Percentiles rank a stretch among this genome's conserved stretches.
These are phyloP conservation scores for Siniperca undulata DNA, from an alignment of 2,797 vertebrate genomes.

Conservation along the genomic window DNA sequence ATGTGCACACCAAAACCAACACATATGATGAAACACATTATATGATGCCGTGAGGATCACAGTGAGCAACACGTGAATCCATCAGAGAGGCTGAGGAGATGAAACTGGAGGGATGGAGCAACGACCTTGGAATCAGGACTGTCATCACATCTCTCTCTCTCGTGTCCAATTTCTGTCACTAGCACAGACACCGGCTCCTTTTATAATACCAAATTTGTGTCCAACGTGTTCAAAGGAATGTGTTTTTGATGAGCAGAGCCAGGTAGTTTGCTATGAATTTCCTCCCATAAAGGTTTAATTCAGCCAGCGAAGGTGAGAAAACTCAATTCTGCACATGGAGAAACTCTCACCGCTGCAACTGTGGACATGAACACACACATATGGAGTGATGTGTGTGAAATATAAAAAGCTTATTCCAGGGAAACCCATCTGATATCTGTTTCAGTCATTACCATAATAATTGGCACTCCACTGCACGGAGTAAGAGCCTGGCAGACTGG, in stretches of 20 bases:
- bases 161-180: constrained; percentile 43
- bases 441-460: constrained; percentile 84
- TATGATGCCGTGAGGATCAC: constrained; percentile 27
- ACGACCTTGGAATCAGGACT: constrained; percentile 64
- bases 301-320: constrained; percentile 45
- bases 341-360: constrained; percentile 19
- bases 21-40: constrained; percentile 65
- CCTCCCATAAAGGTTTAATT: constrained; percentile 49
- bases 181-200: constrained; percentile 6
- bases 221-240: constrained; percentile 42
- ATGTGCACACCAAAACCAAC: constrained; percentile 15
- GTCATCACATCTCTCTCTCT: constrained; percentile 46
- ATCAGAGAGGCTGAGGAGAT: constrained; percentile 36
- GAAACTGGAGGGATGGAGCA: constrained; percentile 32
- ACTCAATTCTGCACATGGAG: constrained; percentile 47
- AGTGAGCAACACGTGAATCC: background rate
- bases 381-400: constrained; percentile 59
- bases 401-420: constrained; percentile 77
- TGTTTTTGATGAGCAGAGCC: constrained; percentile 44
- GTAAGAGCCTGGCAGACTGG: constrained; percentile 63
- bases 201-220: constrained; percentile 45
- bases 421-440: constrained; percentile 83
- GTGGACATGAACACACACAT: constrained; percentile 25
- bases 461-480: constrained; percentile 78
- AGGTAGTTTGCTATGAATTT: constrained; percentile 21